Evolutionary conservation across 1,140 invertebrate species (phyloP).

Genomic region (Thrips palmi): DNA sequence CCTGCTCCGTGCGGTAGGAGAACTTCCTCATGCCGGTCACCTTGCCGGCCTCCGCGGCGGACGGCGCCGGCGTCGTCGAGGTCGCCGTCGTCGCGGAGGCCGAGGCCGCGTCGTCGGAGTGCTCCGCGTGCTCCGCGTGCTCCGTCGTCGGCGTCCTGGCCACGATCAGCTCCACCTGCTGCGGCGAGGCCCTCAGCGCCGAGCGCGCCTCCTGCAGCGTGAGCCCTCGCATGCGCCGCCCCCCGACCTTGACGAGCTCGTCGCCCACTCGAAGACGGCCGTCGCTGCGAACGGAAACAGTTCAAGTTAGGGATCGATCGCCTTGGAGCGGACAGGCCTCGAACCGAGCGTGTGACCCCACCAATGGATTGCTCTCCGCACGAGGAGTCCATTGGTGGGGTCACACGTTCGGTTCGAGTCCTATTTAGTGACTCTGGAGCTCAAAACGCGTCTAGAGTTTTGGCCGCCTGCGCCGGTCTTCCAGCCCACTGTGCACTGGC

Average conservation of each 20-base stretch:
- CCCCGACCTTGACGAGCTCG: conserved; percentile 47
- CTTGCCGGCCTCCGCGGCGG: conserved; percentile 13
- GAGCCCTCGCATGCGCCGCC: conserved; percentile 37
- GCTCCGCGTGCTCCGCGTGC: not conserved
- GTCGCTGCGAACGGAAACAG: conserved; percentile 26
- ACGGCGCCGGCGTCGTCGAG: conserved; percentile 9
- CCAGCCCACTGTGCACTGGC: too few relatives aligned
- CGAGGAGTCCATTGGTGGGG: too few relatives aligned
- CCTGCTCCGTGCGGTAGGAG: conserved; percentile 18
- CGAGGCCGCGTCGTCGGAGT: not conserved
- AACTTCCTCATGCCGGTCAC: conserved; percentile 21
- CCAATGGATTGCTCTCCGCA: too few relatives aligned
- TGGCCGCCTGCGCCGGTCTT: too few relatives aligned
- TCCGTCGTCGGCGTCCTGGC: not conserved
- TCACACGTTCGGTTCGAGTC: too few relatives aligned
- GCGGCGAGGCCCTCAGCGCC: conserved; percentile 29
- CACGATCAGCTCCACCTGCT: conserved; percentile 25
- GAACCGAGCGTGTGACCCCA: too few relatives aligned
- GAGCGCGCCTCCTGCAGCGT: conserved; percentile 37
- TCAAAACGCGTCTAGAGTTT: too few relatives aligned
- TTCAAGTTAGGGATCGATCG: conserved; percentile 12
- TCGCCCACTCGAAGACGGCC: conserved; percentile 37
- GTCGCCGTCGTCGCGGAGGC: not conserved
- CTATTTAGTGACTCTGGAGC: too few relatives aligned
- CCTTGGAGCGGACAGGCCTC: too few relatives aligned